phyloP scores from a whole-genome alignment of 2,113 vertebrate species.

The Sclerurus mexicanus region DNA sequence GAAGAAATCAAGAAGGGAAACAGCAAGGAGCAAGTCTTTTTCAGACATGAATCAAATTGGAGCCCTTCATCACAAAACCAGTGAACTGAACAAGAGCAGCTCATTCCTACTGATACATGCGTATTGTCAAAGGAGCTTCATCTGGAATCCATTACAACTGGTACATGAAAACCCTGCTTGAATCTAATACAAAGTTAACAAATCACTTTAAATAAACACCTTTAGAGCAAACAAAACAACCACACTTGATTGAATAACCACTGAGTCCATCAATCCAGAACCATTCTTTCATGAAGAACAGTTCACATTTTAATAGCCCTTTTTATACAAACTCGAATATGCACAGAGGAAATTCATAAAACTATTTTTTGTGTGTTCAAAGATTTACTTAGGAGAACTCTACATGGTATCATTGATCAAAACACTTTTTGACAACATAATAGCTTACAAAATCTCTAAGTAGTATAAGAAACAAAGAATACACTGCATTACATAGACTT shows the following conservation, averaged over 20 bases:
- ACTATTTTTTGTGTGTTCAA: not conserved
- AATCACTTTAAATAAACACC: not conserved
- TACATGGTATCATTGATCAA: not conserved
- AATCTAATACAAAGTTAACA: not conserved
- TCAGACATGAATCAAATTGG: not conserved
- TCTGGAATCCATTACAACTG: not conserved
- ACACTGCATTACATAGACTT: not conserved
- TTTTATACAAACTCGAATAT: not conserved
- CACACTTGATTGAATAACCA: not conserved
- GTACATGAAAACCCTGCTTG: not conserved
- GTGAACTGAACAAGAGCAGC: not conserved
- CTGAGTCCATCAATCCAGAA: not conserved
- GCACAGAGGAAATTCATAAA: not conserved
- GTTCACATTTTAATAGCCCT: not conserved
- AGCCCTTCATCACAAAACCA: not conserved
- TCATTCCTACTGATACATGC: fast-evolving
- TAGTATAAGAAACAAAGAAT: not conserved
- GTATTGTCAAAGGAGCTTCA: not conserved
- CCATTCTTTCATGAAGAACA: not conserved
- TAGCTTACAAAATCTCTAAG: not conserved
- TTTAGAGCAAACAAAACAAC: not conserved
- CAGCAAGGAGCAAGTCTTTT: not conserved
- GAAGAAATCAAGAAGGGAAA: not conserved
- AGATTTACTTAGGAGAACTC: not conserved
- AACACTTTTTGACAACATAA: not conserved